Base-by-base conservation (phyloP, 2,888 invertebrate species). In the Microctonus brassicae region DNA sequence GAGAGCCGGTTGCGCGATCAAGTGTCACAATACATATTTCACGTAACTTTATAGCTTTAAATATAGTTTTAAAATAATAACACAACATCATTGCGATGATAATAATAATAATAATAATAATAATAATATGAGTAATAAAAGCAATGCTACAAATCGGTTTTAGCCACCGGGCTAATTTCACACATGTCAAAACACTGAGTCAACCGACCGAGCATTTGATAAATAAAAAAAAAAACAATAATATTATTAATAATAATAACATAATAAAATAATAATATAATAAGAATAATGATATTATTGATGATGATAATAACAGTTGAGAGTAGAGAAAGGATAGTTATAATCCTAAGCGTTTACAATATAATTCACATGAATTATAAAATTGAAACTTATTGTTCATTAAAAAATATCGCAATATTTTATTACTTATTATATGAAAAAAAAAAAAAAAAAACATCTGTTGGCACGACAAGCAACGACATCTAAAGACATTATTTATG, bases 1-100 rank as follows among this genome's bases (percentile, higher is more conserved):
- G 82, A 80, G 79, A 83, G 86, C 85, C 84, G 85, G 86, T 87
- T 86, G 85, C 82, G 82, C 83, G 81, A 84, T 77, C 73, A 77
- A 80, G 79, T 81, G 78, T 80, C 73, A 80, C 81, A 78, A 70
- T 55, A 64, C 11, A 4, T 33, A 64, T 53, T 52, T 58, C 57
- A 66, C 64, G 24, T 55, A 63, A 61, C n/a, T n/a, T n/a, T n/a
- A n/a, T n/a, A n/a, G n/a, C n/a, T n/a, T 17, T 65, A 66, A 52
- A 61, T 36, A 34, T 53, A 34, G 17, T 22, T 57, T 26, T 20
- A 61, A 62, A 47, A 47, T 47, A 47, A 47, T 47, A 47, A 47
- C 47, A 47, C 47, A 39, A 39, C n/a, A 47, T 47, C 47, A 47
- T 69, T 22, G 33, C 34, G 26, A 57, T 26, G 24, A n/a, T 26